Base-by-base conservation (phyloP, 2,113 vertebrate species). In the Cebidichthys violaceus region DNA sequence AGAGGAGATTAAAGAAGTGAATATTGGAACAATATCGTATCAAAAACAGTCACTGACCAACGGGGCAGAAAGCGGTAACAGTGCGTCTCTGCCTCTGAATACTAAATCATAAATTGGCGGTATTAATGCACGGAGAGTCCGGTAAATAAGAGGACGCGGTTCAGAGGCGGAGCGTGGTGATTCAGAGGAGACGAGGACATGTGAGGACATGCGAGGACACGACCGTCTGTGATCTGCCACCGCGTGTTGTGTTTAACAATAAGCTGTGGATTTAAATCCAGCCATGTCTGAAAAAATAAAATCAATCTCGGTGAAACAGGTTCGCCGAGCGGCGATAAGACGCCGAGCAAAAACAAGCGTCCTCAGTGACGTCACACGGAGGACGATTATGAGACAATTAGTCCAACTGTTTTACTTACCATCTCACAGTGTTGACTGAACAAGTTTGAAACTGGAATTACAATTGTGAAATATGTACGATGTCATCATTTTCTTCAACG, bases 181-280 rank as follows among this genome's bases (percentile, higher is more conserved):
- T 64, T 65, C 50, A 83, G 45, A 59, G 75, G 45, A 54, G 50
- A 61, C 10, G 5, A 75, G 75, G 76, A 85, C 84, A 9, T 77
- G 39, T 66, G 54, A 87, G 77, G 76, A 85, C 84, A 9, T 77
- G 39, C 62, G 54, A 87, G 77, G 87, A 87, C 80, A 57, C 27
- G 15, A 77, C 31, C 43, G 70, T 60, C 45, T 86, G 59, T 18
- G 33, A 62, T 72, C 22, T 71, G 1, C 78, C 59, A 52, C 70
- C 84, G 83, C 33, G 14, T 70, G 74, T 14, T 13, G 37, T 15
- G 77, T 52, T 69, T 47, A 22, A 65, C 17, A 70, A 77, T 50
- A 29, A 82, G 75, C 70, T 2, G 35, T 0, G 11, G 52, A 31
- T 45, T 75, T n/a, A 39, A 37, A 62, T 61, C 24, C 71, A 57